Percentiles rank a stretch among this genome's conserved stretches.
Evolutionary conservation across 2,888 invertebrate species (phyloP).

Genomic region (Conops quadrifasciatus): DNA sequence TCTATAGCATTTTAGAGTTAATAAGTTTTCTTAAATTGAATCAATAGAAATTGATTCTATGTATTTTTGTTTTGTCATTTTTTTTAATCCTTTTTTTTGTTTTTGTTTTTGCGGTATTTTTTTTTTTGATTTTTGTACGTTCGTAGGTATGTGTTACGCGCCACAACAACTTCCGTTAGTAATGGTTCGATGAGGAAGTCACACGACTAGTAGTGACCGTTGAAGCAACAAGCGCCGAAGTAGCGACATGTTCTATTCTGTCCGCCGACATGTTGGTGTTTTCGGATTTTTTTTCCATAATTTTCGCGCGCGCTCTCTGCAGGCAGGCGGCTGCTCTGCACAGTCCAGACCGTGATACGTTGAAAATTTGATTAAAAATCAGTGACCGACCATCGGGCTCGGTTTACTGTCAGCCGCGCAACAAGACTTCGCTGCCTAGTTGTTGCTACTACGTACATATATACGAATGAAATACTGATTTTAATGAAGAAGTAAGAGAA

Average conservation of each 20-base stretch:
- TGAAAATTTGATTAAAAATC: slow-evolving; percentile 48
- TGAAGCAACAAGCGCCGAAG: slow-evolving; percentile 31
- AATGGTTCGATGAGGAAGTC: background rate
- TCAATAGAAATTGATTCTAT: no score
- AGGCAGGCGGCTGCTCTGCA: background rate
- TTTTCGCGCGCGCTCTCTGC: slow-evolving; percentile 32
- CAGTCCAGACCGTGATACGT: slow-evolving; percentile 46
- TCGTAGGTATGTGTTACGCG: background rate
- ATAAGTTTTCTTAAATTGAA: no score
- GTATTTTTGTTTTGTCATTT: slow-evolving; percentile 10
- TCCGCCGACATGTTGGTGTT: slow-evolving; percentile 12
- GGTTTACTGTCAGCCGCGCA: slow-evolving; percentile 2
- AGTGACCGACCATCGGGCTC: slow-evolving; percentile 8
- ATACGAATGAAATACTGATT: no score
- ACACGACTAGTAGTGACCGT: slow-evolving; percentile 4
- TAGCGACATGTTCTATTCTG: slow-evolving; percentile 12
- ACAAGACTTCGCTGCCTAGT: background rate
- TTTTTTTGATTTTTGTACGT: background rate
- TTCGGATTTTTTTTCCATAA: background rate
- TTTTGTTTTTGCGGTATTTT: background rate
- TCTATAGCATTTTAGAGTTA: no score
- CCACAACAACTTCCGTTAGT: slow-evolving; percentile 26
- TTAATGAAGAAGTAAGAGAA: background rate
- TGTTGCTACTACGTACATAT: background rate
- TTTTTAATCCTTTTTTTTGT: background rate